These are phyloP conservation scores for Sturnus vulgaris DNA, from an alignment of 2,113 vertebrate species.

Conservation along the genomic window DNA sequence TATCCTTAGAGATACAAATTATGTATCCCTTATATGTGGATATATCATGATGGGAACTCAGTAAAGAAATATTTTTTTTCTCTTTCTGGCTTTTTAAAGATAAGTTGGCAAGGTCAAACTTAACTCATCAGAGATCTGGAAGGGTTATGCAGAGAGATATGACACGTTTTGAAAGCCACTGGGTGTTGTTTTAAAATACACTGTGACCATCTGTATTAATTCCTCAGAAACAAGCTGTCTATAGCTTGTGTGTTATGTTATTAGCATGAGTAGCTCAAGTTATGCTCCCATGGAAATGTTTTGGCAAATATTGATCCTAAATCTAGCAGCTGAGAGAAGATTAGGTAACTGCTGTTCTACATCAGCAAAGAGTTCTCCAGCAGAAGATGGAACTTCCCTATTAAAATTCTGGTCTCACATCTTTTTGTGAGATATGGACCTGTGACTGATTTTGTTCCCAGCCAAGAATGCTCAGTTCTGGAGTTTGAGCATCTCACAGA, in stretches of 20 bases:
- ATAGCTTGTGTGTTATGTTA: accelerated
- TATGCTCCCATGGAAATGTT: background rate
- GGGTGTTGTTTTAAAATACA: background rate
- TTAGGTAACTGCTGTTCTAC: background rate
- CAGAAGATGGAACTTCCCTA: background rate
- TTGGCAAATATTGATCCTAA: background rate
- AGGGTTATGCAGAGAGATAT: background rate
- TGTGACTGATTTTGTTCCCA: background rate
- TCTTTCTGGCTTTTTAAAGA: background rate
- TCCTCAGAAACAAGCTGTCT: background rate
- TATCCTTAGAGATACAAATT: background rate
- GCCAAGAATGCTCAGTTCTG: background rate
- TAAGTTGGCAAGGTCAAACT: background rate
- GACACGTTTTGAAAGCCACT: background rate
- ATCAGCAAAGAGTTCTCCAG: background rate
- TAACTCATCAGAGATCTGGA: background rate
- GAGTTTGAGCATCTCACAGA: background rate
- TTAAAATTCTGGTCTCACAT: background rate
- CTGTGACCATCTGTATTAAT: background rate
- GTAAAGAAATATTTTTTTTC: background rate
- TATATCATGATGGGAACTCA: background rate
- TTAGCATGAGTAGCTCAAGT: background rate
- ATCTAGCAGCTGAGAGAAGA: background rate
- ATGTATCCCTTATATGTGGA: background rate
- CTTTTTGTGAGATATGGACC: background rate